Conservation (phyloP, 2,888 invertebrate genomes). For the Drosophila paramelanica region DNA sequence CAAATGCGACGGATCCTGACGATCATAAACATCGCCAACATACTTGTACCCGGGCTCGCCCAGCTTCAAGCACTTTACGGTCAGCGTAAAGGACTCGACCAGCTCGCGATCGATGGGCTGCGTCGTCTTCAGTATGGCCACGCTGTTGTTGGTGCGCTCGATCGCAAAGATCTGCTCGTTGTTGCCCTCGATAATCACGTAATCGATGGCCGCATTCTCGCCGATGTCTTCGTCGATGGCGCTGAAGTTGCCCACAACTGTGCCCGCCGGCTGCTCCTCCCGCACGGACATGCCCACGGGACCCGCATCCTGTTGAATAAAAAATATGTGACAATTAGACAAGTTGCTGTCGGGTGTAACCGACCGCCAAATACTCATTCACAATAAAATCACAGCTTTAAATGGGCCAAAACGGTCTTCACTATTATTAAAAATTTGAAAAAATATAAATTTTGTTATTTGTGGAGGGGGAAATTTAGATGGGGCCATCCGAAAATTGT, state of each 20-base stretch:
- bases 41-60: constrained; percentile 85
- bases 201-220: constrained; percentile 91
- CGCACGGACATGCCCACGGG: constrained; percentile 88
- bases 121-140: constrained; percentile 87
- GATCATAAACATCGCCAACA: constrained; percentile 86
- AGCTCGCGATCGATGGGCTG: constrained; percentile 89
- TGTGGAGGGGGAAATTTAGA: too few species aligned
- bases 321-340: too few species aligned
- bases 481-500: too few species aligned
- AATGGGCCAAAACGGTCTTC: too few species aligned
- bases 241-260: constrained; percentile 88
- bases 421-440: too few species aligned
- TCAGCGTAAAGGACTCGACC: constrained; percentile 87
- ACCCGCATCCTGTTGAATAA: constrained; percentile 86
- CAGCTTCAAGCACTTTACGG: constrained; percentile 89
- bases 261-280: constrained; percentile 89
- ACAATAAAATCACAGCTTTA: too few species aligned
- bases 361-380: too few species aligned
- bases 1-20: constrained; percentile 89
- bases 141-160: constrained; percentile 88
- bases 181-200: constrained; percentile 90
- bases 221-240: constrained; percentile 91
- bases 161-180: constrained; percentile 88
- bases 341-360: too few species aligned
- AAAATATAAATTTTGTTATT: too few species aligned